These are phyloP conservation scores for Tiliqua scincoides DNA, from an alignment of 2,113 vertebrate species.

Conservation along the genomic window DNA sequence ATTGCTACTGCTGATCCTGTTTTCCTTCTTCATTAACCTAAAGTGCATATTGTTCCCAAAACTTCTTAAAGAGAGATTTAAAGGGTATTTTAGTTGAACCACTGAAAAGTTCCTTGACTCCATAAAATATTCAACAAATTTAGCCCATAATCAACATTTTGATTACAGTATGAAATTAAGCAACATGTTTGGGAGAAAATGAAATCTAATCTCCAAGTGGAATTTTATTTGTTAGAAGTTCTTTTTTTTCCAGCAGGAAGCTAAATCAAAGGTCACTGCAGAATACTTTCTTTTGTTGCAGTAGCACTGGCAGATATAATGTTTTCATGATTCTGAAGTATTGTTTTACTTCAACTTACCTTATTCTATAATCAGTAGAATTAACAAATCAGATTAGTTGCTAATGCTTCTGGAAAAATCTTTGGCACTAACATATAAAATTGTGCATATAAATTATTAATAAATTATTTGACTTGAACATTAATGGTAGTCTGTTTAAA, in stretches of 20 bases:
- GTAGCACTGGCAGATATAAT: neutral
- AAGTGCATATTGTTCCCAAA: slow-evolving; percentile 50
- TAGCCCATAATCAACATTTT: slow-evolving; percentile 41
- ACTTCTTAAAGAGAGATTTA: slow-evolving; percentile 42
- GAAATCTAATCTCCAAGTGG: slow-evolving; percentile 48
- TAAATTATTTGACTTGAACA: slow-evolving; percentile 35
- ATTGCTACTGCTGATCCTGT: slow-evolving; percentile 49
- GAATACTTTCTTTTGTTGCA: neutral
- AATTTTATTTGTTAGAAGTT: slow-evolving; percentile 52
- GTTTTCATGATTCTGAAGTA: neutral
- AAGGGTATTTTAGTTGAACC: slow-evolving; percentile 46
- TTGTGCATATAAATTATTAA: slow-evolving; percentile 39
- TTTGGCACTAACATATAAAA: neutral
- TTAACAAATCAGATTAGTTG: neutral
- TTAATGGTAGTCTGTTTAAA: slow-evolving; percentile 3
- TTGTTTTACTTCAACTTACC: neutral
- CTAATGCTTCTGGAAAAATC: neutral
- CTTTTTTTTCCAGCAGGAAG: slow-evolving; percentile 47
- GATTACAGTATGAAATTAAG: slow-evolving; percentile 38
- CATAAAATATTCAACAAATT: neutral
- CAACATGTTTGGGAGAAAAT: slow-evolving; percentile 51
- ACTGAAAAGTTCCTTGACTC: slow-evolving; percentile 46
- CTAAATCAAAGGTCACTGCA: slow-evolving; percentile 47
- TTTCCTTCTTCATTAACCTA: slow-evolving; percentile 69
- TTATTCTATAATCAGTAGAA: slow-evolving; percentile 3